Conservation (phyloP, 1,140 invertebrate genomes). For the Drosophila leontia region DNA sequence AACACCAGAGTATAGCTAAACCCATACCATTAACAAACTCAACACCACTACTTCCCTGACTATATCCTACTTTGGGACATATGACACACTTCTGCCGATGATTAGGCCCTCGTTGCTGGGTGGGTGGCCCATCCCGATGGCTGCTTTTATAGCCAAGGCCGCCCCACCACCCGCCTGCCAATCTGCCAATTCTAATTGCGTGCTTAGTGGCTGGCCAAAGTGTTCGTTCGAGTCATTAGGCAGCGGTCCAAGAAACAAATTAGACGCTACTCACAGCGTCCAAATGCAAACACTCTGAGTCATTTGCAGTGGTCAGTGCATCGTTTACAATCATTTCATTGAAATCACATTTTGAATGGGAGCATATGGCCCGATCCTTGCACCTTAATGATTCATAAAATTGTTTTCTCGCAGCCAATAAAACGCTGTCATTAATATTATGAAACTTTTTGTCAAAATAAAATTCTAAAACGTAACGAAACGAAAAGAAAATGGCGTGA, state of each 20-base stretch:
- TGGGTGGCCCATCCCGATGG: constrained; percentile 15
- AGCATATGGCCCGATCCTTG: constrained; percentile 43
- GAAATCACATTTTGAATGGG: constrained; percentile 32
- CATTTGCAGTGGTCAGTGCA: constrained; percentile 57
- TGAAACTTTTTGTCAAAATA: constrained; percentile 45
- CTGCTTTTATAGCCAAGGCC: constrained; percentile 17
- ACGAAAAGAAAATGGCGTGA: constrained; percentile 18
- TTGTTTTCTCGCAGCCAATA: constrained; percentile 43
- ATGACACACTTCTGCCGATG: constrained; percentile 39
- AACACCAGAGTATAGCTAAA: background rate
- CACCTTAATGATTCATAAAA: constrained; percentile 72
- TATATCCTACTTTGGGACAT: constrained; percentile 1
- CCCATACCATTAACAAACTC: background rate
- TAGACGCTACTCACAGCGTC: constrained; percentile 55
- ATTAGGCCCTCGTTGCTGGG: constrained; percentile 23
- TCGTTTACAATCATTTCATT: constrained; percentile 40
- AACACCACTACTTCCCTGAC: background rate
- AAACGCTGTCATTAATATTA: constrained; percentile 28
- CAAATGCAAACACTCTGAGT: constrained; percentile 53
- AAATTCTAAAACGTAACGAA: constrained; percentile 25
- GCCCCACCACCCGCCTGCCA: constrained; percentile 45
- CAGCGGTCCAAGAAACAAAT: constrained; percentile 49
- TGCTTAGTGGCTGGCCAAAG: constrained; percentile 49
- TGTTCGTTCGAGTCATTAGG: constrained; percentile 63
- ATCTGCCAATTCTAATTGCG: constrained; percentile 60